Conservation (phyloP, 1,140 invertebrate genomes). For the Drosophila lacteicornis region DNA sequence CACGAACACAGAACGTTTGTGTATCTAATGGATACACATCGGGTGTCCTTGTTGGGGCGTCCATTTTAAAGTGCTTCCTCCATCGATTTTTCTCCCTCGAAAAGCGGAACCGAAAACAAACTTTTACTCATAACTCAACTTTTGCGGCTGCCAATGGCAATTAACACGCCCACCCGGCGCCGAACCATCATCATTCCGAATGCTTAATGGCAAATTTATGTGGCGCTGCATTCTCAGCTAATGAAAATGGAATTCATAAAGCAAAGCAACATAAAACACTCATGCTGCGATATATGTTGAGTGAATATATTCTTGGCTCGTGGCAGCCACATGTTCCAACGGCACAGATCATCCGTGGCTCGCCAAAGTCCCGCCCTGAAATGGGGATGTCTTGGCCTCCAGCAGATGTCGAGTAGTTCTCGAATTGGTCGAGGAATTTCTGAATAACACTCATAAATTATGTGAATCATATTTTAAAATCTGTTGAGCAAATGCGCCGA, state of each 20-base stretch:
- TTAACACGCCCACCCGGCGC: conserved; percentile 47
- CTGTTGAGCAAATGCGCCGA: conserved; percentile 6
- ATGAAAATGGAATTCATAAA: conserved; percentile 66
- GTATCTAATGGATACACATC: conserved; percentile 49
- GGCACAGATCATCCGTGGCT: conserved; percentile 4
- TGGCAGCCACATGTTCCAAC: conserved; percentile 50
- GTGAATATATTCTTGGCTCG: conserved; percentile 27
- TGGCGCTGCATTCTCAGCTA: conserved; percentile 57
- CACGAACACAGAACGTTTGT: conserved; percentile 7
- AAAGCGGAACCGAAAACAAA: not conserved
- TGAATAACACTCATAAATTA: conserved; percentile 31
- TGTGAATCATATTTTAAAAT: conserved; percentile 41
- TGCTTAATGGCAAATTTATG: conserved; percentile 66
- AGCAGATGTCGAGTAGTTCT: conserved; percentile 21
- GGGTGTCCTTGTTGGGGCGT: conserved; percentile 24
- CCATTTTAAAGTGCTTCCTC: conserved; percentile 44
- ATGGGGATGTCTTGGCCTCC: not conserved
- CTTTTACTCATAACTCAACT: conserved; percentile 51
- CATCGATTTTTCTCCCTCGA: conserved; percentile 38
- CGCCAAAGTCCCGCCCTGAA: conserved; percentile 17
- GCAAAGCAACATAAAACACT: conserved; percentile 46
- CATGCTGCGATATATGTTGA: conserved; percentile 5
- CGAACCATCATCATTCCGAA: conserved; percentile 31
- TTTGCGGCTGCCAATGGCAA: conserved; percentile 45
- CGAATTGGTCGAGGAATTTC: conserved; percentile 23